Evolutionary conservation across 2,797 vertebrate genomes (phyloP).

Genomic region (Sphaeramia orbicularis): DNA sequence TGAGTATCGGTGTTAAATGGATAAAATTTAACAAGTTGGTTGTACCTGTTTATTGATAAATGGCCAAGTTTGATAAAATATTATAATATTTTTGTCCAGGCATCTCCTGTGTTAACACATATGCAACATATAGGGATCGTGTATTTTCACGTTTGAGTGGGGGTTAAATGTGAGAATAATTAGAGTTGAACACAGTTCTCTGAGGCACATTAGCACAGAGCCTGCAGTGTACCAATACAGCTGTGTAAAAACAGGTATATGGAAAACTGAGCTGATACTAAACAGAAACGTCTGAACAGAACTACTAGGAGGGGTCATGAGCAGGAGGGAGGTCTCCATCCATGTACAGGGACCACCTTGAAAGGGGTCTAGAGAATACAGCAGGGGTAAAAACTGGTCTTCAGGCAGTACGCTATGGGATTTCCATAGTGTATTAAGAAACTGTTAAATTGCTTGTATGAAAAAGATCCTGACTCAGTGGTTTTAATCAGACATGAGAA

Average conservation of each 20-base stretch:
- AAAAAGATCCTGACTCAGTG: constrained; percentile 35
- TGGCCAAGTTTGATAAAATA: not conserved
- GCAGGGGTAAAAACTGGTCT: constrained; percentile 28
- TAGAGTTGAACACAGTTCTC: constrained; percentile 63
- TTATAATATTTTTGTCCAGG: not conserved
- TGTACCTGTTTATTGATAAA: not conserved
- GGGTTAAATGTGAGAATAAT: constrained; percentile 49
- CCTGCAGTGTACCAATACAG: constrained; percentile 66
- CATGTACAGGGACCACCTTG: constrained; percentile 53
- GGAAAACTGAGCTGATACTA: constrained; percentile 77
- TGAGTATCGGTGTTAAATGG: not conserved
- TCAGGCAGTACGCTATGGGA: constrained; percentile 32
- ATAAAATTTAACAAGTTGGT: not conserved
- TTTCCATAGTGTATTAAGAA: constrained; percentile 34
- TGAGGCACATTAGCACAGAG: constrained; percentile 73
- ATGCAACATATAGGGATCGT: constrained; percentile 20
- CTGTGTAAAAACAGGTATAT: constrained; percentile 74
- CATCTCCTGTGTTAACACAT: constrained; percentile 5
- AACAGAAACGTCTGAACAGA: constrained; percentile 75
- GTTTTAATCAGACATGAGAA: constrained; percentile 52
- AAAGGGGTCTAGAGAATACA: constrained; percentile 34
- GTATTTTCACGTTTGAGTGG: constrained; percentile 7
- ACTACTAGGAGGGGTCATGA: constrained; percentile 58
- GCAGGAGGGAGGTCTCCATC: constrained; percentile 21
- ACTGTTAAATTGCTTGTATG: constrained; percentile 29